phyloP scores from a whole-genome alignment of 2,113 vertebrate species.

The Eurypyga helias region DNA sequence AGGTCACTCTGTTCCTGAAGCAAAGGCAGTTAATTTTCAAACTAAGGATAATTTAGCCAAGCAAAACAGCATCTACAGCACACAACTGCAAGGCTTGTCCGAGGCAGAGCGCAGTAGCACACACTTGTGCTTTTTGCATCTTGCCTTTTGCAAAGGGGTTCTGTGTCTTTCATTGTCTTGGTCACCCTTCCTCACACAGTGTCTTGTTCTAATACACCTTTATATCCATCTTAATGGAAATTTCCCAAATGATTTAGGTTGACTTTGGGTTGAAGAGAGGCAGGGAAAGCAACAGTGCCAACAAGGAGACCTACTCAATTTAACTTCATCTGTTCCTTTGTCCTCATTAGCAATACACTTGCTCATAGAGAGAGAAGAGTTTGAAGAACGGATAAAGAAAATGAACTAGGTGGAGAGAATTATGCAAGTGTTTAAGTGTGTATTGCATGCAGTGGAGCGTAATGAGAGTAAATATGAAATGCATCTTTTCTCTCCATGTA shows the following conservation, averaged over 20 bases:
- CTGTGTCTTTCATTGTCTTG: background rate
- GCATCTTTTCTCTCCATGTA: background rate
- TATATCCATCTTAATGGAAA: background rate
- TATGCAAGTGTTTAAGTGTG: background rate
- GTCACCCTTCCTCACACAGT: background rate
- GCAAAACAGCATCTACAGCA: background rate
- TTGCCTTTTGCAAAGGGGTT: background rate
- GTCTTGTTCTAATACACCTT: background rate
- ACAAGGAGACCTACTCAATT: background rate
- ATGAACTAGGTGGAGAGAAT: background rate
- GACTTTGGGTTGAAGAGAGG: background rate
- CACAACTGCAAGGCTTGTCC: background rate
- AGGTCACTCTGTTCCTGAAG: background rate
- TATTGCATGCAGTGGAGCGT: fast-evolving
- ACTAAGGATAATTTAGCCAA: background rate
- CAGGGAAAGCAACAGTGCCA: background rate
- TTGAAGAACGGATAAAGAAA: background rate
- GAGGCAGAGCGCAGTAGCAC: fast-evolving
- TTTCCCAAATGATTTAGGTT: background rate
- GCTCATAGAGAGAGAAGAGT: background rate
- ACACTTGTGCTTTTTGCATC: fast-evolving
- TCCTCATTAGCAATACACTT: background rate
- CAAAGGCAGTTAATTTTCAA: background rate
- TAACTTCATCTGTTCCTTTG: background rate
- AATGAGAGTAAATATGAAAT: background rate